Evolutionary conservation across 2,888 invertebrate genomes (phyloP), one percentile per base, ranked within the genome.

Genomic region (Poecilobothrus nobilitatus): DNA sequence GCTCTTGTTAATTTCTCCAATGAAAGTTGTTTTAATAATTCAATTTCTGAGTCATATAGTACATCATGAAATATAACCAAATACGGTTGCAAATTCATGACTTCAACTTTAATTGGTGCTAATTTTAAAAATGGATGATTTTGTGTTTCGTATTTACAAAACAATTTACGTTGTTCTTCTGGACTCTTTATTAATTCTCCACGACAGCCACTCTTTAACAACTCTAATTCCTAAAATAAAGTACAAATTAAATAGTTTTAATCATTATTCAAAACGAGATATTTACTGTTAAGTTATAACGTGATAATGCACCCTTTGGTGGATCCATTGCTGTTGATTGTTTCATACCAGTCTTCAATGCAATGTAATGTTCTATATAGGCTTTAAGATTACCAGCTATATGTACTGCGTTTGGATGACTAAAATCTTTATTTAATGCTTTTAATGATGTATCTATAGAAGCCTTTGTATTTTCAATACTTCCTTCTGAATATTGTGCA

Each of bases 181-280:
- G 81, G 76, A 88, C 87, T 62, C 83, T 81, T 75, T 85, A 86
- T 2, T 53, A 53, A n/a, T 53, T 53, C 53, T 12, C 53, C 53
- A 18, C 53, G 15, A n/a, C 53, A 53, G 15, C 53, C 53, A 3
- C 6, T 53, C 15, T 53, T 53, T 18, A 53, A n/a, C 6, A 53
- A n/a, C 6, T 53, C 53, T 6, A 53, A 6, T 53, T 53, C 53
- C 53, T 53, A 53, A 53, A 18, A 53, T 53, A 53, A 18, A 18
- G 18, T 18, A 53, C 27, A 53, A 53, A 37, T 37, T 8, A 37
- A 37, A 37, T 37, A 2, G 5, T 37, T 37, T 37, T 37, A 37
- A 37, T 37, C 2, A 37, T 4, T 37, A 37, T 27, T 37, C 37
- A 37, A n/a, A n/a, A n/a, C n/a, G n/a, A n/a, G 9, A 53, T n/a